Evolutionary conservation across 2,888 invertebrate species (phyloP).

Genomic region (Trileptium ribeirensis): DNA sequence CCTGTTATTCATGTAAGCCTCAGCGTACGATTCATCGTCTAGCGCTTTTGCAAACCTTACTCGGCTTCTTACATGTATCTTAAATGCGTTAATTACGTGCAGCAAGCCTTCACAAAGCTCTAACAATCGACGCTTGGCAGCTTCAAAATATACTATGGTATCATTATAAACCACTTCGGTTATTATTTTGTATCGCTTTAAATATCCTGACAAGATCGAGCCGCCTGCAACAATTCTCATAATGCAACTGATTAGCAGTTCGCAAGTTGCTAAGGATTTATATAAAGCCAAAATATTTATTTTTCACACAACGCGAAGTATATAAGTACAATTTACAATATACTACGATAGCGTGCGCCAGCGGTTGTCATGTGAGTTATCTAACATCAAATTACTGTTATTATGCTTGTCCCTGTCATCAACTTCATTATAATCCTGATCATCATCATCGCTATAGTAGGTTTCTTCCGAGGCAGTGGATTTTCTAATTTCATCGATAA

Average conservation of each 20-base stretch:
- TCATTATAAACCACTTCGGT: not conserved
- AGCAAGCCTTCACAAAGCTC: not conserved
- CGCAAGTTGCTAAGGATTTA: no score
- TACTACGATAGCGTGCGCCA: no score
- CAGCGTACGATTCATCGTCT: not conserved
- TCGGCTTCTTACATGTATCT: not conserved
- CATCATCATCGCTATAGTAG: not conserved
- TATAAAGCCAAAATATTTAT: not conserved
- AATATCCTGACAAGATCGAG: not conserved
- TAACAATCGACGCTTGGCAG: not conserved
- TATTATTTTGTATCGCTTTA: not conserved
- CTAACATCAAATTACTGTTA: no score
- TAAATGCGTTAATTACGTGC: not conserved
- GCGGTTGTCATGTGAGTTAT: no score
- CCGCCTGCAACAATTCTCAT: not conserved
- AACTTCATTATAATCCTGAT: no score
- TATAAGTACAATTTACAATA: not conserved
- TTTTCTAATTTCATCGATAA: not conserved
- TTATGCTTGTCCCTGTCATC: no score
- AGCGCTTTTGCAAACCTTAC: not conserved
- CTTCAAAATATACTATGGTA: not conserved
- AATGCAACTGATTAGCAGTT: no score
- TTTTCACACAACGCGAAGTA: not conserved
- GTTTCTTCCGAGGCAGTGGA: not conserved
- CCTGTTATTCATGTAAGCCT: not conserved